Base-by-base conservation (phyloP, 64 coral and sea anemone genomes). In the Cladopsammia gracilis region DNA sequence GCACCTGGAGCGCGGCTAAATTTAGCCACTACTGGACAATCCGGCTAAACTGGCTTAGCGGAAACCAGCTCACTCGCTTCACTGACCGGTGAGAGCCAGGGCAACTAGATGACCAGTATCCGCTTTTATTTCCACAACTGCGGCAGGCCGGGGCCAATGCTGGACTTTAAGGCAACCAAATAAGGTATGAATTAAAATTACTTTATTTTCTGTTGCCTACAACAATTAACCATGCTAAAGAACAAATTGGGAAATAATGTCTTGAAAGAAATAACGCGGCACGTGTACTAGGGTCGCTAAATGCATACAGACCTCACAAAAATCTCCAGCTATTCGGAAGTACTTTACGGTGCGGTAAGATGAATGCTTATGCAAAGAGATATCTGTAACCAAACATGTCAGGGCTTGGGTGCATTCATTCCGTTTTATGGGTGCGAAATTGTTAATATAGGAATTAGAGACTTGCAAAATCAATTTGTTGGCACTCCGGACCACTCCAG, bases 71-170 rank as follows among this genome's bases (percentile, higher is more conserved):
- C 10, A 34, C 14, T 13, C 19, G 78, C 25, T 6, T 9, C 52
- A 59, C 52, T 6, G 25, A 34, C 34, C 34, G 34, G 34, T 34
- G 34, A 34, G 34, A 34, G 34, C 2, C 56, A 45, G 78, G 78
- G 56, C 4, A 23, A 82, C 78, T 64, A 45, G 42, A 82, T 82
- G 78, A 82, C 42, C 80, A 67, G 67, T 84, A 84, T 84, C 62
- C 80, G 62, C 62, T 68, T 67, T 46, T 64, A 82, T 82, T 82
- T 46, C 60, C 46, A 13, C 80, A 18, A 20, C 44, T 50, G 80
- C 62, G 61, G 62, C 9, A 50, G 47, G 44, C 72, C 72, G 12
- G 11, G 61, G 10, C 80, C 61, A 51, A 49, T 66, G 80, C 61
- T 50, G 80, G 80, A 67, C 80, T 84, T 84, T 61, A 49, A 47